These are phyloP conservation scores for Malacosoma neustria DNA, from an alignment of 2,888 invertebrate species.

Conservation along the genomic window DNA sequence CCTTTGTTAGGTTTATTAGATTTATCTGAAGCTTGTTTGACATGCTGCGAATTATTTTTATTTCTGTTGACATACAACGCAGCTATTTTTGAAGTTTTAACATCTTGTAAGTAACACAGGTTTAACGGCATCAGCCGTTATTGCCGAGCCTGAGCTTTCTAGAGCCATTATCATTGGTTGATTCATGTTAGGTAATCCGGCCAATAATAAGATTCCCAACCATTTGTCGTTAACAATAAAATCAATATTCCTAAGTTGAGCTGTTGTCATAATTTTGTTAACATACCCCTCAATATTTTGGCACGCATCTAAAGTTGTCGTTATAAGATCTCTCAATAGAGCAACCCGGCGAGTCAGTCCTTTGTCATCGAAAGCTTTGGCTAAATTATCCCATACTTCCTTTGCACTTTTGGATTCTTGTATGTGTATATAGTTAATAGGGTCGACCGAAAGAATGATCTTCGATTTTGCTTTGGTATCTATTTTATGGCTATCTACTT, in stretches of 20 bases:
- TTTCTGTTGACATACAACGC: too few relatives aligned
- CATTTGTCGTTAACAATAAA: constrained; percentile 14
- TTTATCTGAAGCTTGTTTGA: too few relatives aligned
- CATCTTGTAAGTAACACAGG: too few relatives aligned
- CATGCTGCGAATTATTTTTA: too few relatives aligned
- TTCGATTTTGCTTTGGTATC: neutral
- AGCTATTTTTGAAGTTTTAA: too few relatives aligned
- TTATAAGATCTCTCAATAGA: constrained; percentile 3
- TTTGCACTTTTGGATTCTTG: neutral
- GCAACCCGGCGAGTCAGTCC: constrained; percentile 2
- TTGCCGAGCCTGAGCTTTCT: constrained; percentile 5
- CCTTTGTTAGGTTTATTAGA: too few relatives aligned
- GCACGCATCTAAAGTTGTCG: constrained; percentile 1
- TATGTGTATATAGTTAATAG: constrained; percentile 2
- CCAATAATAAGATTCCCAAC: constrained; percentile 12
- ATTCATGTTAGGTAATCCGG: constrained; percentile 10
- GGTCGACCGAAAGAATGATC: constrained; percentile 3
- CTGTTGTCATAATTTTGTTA: constrained; percentile 3
- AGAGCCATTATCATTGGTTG: constrained; percentile 14
- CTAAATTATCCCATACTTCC: constrained; percentile 3
- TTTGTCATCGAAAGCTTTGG: constrained; percentile 3
- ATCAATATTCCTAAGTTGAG: constrained; percentile 9
- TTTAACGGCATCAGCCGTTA: constrained; percentile 3
- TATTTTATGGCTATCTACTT: too few relatives aligned
- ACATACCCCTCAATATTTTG: constrained; percentile 1